Evolutionary conservation across 2,113 vertebrate species (phyloP).

Genomic region (Chelonoidis abingdonii): DNA sequence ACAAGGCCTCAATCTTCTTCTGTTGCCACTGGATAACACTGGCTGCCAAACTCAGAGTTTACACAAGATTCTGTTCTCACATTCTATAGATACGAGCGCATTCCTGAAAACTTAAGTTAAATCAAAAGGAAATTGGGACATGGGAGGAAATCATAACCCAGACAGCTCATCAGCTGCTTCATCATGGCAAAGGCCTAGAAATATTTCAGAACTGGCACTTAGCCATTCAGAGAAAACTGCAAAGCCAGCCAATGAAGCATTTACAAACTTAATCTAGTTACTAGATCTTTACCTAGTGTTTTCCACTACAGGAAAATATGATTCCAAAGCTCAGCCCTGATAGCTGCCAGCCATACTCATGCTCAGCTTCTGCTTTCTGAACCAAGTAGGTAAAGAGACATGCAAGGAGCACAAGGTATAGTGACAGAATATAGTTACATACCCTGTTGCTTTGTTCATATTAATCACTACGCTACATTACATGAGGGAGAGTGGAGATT

Average conservation of each 20-base stretch:
- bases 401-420: neutral
- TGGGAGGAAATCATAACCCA: neutral
- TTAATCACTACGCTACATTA: neutral
- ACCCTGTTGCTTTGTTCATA: neutral
- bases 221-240: neutral
- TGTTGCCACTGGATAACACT: neutral
- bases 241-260: neutral
- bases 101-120: slow-evolving; percentile 8
- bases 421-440: slow-evolving; percentile 6
- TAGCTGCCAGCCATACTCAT: neutral
- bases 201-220: neutral
- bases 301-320: neutral
- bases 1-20: neutral
- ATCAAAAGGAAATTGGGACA: neutral
- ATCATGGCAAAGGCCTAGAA: neutral
- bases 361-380: slow-evolving; percentile 16
- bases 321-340: neutral
- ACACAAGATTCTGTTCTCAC: accelerated
- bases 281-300: neutral
- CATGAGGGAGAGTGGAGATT: neutral
- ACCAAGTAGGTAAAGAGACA: slow-evolving; percentile 5
- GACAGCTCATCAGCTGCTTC: neutral
- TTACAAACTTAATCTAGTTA: neutral
- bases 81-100: neutral
- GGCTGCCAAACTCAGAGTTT: neutral